phyloP scores from a whole-genome alignment of 2,888 invertebrate species.

The Agriotes lineatus region DNA sequence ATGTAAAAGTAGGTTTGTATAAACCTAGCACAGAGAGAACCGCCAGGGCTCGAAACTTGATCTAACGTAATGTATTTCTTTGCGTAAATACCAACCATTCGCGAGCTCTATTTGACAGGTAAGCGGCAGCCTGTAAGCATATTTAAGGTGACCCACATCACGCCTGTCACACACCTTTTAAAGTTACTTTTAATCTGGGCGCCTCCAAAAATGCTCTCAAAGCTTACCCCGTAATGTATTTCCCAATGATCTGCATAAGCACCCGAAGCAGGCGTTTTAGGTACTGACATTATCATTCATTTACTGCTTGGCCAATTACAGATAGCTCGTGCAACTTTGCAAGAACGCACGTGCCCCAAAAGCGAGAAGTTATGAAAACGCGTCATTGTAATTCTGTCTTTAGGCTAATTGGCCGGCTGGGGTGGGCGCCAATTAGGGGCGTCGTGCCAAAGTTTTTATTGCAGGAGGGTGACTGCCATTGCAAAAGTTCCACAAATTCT shows the following conservation, averaged over 20 bases:
- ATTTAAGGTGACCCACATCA: not conserved
- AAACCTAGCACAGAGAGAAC: too few relatives aligned
- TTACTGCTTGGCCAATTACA: conserved; percentile 3
- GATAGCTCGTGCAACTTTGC: too few relatives aligned
- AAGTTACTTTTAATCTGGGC: conserved; percentile 4
- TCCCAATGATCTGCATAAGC: conserved; percentile 13
- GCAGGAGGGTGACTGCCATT: conserved; percentile 10
- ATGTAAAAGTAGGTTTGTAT: too few relatives aligned
- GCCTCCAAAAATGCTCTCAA: not conserved
- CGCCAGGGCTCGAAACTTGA: too few relatives aligned
- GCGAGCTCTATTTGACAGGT: too few relatives aligned
- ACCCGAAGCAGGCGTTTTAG: not conserved
- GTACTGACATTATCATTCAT: conserved; percentile 2
- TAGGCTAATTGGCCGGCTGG: conserved; percentile 19
- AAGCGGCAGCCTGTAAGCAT: not conserved
- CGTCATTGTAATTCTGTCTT: conserved; percentile 14
- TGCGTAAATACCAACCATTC: too few relatives aligned
- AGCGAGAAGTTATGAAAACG: not conserved
- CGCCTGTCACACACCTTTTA: not conserved
- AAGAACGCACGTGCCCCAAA: too few relatives aligned
- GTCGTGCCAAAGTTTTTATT: conserved; percentile 12
- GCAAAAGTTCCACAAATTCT: not conserved
- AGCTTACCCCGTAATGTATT: conserved; percentile 13
- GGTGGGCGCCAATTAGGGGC: conserved; percentile 13
- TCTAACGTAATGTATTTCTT: too few relatives aligned